Base-by-base conservation (phyloP, 1,140 invertebrate species). In the Oedothorax gibbosus region DNA sequence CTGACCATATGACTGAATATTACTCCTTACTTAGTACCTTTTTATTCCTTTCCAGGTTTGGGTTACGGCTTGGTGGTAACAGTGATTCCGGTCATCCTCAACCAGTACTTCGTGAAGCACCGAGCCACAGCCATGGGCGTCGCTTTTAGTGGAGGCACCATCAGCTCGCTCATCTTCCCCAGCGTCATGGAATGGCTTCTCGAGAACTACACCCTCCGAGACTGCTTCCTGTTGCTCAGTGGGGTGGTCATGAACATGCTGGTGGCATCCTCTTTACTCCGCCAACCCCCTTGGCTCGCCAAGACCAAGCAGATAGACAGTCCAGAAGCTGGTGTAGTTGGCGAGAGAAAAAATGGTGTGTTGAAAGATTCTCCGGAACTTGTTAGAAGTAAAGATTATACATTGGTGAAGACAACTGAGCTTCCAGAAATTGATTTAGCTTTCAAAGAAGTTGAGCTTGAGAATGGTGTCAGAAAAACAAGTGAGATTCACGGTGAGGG, bases 121-220 rank as follows among this genome's bases (percentile, higher is more conserved):
- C 91, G 95, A 54, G 95, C 95, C 2, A 91, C 97, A 11, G 96
- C 96, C 50, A 97, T 96, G 89, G 96, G 96, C 0, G 92, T 97
- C n/a, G 96, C 95, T 87, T 96, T 96, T 90, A 96, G 96, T 2
- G 96, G 96, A n/a, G 96, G 95, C 87, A 95, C 95, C 0, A 91
- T 97, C 62, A 96, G 94, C 2, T 94, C 95, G 18, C 94, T 95
- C 87, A 92, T 97, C 85, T 93, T 97, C 82, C 94, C 95, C 0
- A 95, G 96, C 18, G 90, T 97, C 14, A 91, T 93, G 87, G 91
- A 91, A 73, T 86, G 72, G 69, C 35, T 87, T 53, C 20, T 87
- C 12, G 78, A 86, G 53, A 78, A 86, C 6, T 87, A 86, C 53
- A 64, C 56, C 10, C 54, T 87, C 7, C 60, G 50, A 2, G 89